Percentiles rank a stretch among this genome's conserved stretches.
phyloP scores from a whole-genome alignment of 2,113 vertebrate species.

The Thomomys bottae region DNA sequence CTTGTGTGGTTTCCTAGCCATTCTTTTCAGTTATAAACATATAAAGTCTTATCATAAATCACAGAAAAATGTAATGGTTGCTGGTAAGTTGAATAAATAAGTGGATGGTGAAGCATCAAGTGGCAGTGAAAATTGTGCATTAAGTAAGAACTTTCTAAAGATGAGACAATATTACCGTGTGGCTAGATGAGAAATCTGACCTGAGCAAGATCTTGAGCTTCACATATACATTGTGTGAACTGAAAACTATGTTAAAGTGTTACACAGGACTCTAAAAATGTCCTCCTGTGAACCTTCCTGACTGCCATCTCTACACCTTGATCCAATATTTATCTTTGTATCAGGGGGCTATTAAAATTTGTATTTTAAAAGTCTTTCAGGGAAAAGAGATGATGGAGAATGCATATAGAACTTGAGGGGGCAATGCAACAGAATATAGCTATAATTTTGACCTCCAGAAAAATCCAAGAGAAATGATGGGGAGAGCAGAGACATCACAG shows the following conservation, averaged over 20 bases:
- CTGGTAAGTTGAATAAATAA: not conserved
- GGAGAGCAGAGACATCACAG: not conserved
- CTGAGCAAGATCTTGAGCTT: not conserved
- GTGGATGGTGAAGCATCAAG: constrained; percentile 7
- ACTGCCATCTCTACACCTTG: not conserved
- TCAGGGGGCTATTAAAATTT: not conserved
- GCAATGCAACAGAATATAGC: not conserved
- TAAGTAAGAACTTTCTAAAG: not conserved
- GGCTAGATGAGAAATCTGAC: not conserved
- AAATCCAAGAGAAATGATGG: not conserved
- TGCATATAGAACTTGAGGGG: not conserved
- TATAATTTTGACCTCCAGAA: not conserved
- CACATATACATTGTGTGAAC: not conserved
- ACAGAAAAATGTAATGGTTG: not conserved
- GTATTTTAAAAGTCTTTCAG: not conserved
- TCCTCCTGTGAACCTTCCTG: not conserved
- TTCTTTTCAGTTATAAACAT: constrained; percentile 1
- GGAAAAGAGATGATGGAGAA: not conserved
- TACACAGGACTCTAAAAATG: not conserved
- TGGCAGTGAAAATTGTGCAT: not conserved
- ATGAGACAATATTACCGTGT: not conserved
- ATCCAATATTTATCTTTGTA: not conserved
- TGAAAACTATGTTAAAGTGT: not conserved
- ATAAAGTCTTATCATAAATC: not conserved
- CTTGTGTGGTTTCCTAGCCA: not conserved